Base-by-base conservation (phyloP, 2,888 invertebrate genomes). In the Drosophila nr. perissopoda region DNA sequence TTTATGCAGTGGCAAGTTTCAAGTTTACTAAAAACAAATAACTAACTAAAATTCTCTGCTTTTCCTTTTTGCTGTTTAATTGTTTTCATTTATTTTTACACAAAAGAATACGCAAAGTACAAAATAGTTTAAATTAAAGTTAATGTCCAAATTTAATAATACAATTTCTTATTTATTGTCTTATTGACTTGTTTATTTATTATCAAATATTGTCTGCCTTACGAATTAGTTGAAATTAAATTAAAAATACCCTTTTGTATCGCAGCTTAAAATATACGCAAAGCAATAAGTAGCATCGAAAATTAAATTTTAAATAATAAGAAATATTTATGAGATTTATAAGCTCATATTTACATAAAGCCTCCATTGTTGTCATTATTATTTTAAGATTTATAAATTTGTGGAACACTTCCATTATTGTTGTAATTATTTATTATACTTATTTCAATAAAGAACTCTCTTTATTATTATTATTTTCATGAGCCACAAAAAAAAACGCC, bases 401-500 rank as follows among this genome's bases (percentile, higher is more conserved):
- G n/a, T n/a, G n/a, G 0, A 40, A 2, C 10, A 40, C 42, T 13
- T 1, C 2, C 5, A 5, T 42, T 42, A 21, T 21, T n/a, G 21
- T 21, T 11, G 21, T 21, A 5, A 11, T 21, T 25, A 16, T 16
- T 25, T 18, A 8, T 8, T 38, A 4, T 18, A 18, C 38, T n/a
- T 10, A 40, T 40, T 40, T 4, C 8, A 4, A 4, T 4, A 18
- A 38, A 8, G 18, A 10, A 2, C 38, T 38, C 4, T 10, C 38
- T 2, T 40, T 49, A 27, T 42, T 48, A 48, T 53, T 66, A 27
- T 66, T 62, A 56, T 78, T 62, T 64, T 53, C 73, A 58, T 57
- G 62, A 18, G 49, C 68, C 2, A 6, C 62, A 40, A 6, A 31
- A 29, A 46, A 70, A 71, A 62, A 79, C 65, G 66, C 76, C 63